These are phyloP conservation scores for Phalanger gymnotis DNA, from an alignment of 2,797 vertebrate species.

Conservation along the genomic window DNA sequence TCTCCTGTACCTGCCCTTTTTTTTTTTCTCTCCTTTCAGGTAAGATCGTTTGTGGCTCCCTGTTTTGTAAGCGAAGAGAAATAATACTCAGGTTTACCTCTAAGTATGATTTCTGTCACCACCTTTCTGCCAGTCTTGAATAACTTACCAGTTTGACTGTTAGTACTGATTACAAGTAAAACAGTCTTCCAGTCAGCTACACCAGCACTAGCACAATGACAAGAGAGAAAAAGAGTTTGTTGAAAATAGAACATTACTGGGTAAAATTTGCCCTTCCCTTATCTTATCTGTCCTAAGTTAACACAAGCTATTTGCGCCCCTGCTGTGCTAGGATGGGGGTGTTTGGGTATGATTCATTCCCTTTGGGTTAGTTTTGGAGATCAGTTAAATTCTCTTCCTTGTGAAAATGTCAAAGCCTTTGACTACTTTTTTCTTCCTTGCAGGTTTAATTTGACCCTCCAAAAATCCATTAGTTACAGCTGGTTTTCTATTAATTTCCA, in stretches of 20 bases:
- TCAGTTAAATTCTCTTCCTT: conserved; percentile 59
- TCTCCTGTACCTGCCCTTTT: conserved; percentile 39
- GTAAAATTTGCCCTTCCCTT: conserved; percentile 50
- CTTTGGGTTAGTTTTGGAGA: conserved; percentile 69
- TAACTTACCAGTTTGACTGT: neutral
- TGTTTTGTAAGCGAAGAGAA: conserved; percentile 48
- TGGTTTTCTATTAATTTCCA: conserved; percentile 75
- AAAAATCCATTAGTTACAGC: conserved; percentile 54
- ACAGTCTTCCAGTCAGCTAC: neutral
- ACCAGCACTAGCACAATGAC: conserved; percentile 16
- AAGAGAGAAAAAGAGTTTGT: neutral
- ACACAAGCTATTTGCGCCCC: conserved; percentile 77
- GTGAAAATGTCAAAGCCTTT: conserved; percentile 53
- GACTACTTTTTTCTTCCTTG: conserved; percentile 27
- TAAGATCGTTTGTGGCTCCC: conserved; percentile 69
- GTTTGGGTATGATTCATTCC: conserved; percentile 81
- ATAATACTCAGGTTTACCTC: conserved; percentile 28
- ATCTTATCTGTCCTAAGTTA: conserved; percentile 80
- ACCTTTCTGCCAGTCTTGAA: neutral
- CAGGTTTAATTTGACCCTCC: conserved; percentile 50
- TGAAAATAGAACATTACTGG: neutral
- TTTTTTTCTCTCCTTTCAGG: conserved; percentile 39
- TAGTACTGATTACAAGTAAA: conserved; percentile 9
- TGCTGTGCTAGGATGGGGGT: conserved; percentile 79
- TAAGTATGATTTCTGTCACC: neutral